phyloP scores from a whole-genome alignment of 2,113 vertebrate genomes.

The Solea solea region DNA sequence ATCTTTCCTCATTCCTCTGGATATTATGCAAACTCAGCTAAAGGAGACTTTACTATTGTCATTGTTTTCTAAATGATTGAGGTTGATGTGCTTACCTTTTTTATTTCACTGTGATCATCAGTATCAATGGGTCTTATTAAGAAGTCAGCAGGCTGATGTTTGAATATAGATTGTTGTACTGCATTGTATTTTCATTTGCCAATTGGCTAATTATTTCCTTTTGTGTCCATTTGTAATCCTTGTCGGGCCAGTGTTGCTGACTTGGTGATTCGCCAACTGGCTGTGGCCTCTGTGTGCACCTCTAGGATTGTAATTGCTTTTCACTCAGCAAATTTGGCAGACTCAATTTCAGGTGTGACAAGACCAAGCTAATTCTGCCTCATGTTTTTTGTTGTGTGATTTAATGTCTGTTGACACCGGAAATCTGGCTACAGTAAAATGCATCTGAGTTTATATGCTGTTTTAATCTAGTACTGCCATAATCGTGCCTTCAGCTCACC shows the following conservation, averaged over 20 bases:
- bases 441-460: no score
- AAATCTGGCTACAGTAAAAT: constrained; percentile 1
- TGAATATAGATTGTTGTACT: not conserved
- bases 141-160: not conserved
- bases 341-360: constrained; percentile 52
- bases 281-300: constrained; percentile 25
- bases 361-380: constrained; percentile 39
- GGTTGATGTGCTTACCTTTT: not conserved
- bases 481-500: no score
- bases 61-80: not conserved
- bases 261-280: constrained; percentile 53
- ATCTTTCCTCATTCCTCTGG: no score
- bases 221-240: constrained; percentile 13
- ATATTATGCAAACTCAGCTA: no score
- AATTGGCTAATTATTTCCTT: not conserved
- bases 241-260: constrained; percentile 14
- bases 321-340: constrained; percentile 53
- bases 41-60: no score
- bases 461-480: no score
- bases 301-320: constrained; percentile 59
- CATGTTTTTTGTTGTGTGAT: constrained; percentile 3
- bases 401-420: constrained; percentile 16
- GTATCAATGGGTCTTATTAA: not conserved
- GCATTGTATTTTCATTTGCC: not conserved
- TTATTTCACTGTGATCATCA: not conserved